Evolutionary conservation across 1,140 invertebrate species (phyloP), one percentile per base, ranked within the genome.

Genomic region (Drosophila kohkoa): DNA sequence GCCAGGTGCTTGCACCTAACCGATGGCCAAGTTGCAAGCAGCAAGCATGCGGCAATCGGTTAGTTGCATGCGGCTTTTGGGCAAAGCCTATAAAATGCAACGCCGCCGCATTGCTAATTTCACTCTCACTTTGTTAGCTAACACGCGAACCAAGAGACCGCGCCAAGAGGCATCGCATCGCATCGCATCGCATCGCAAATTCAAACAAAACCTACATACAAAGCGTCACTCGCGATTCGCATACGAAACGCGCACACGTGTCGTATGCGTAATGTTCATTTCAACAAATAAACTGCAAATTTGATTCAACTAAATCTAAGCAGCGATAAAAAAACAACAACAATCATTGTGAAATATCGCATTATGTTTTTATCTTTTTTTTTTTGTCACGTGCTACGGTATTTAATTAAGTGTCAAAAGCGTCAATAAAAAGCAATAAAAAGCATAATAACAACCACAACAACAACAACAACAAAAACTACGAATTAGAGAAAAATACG

Each of bases 111-210:
- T 32, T 79, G 81, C 64, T 77, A 71, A 88, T 88, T 88, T 88
- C 83, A 88, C 83, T 88, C 83, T 88, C 81, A 88, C 83, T 88
- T 83, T 68, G 80, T 89, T 82, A 63, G 82, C 83, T 74, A 89
- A 75, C 80, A 80, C 76, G 79, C 68, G 55, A 79, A 65, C 48
- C 52, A 75, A 59, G 54, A 62, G 41, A 11, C 41, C 10, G 45
- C 20, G 45, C 68, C 55, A 16, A 16, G 20, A 25, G 20, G 25
- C n/a, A 41, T 10, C 15, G 55, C 20, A 59, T 4, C 16, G 25
- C n/a, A 41, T 10, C 15, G 55, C 20, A 59, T 4, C 16, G 25
- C 57, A 45, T 25, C 20, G 20, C 38, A 43, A 13, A 38, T 11
- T 10, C 10, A 38, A 59, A 3, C 15, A 30, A 1, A 43, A 43